Evolutionary conservation across 2,797 vertebrate species (phyloP).

Genomic region (Sebastolobus alascanus): DNA sequence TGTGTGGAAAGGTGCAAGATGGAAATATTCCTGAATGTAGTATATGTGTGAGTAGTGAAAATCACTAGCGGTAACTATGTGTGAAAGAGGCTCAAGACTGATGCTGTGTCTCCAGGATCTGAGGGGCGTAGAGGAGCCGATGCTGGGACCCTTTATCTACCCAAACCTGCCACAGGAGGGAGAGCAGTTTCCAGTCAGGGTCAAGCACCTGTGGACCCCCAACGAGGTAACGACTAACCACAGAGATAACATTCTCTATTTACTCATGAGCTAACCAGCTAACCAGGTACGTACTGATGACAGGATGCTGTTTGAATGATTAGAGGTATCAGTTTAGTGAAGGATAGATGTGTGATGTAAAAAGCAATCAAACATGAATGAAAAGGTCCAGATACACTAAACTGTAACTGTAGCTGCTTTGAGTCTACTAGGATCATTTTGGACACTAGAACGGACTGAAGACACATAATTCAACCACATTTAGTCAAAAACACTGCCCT

Average conservation of each 20-base stretch:
- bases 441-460: neutral
- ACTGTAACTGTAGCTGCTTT: neutral
- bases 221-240: slow-evolving; percentile 85
- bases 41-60: neutral
- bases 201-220: slow-evolving; percentile 92
- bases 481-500: too few species aligned
- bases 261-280: neutral
- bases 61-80: neutral
- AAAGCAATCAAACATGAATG: neutral
- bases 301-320: neutral
- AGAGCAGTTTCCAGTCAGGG: slow-evolving; percentile 83
- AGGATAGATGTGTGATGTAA: neutral
- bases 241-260: neutral
- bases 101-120: slow-evolving; percentile 70
- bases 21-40: too few species aligned
- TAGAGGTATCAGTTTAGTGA: too few species aligned
- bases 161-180: slow-evolving; percentile 82
- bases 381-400: neutral
- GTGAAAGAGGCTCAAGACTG: neutral
- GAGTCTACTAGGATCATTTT: neutral
- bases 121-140: slow-evolving; percentile 53
- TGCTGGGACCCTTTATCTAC: slow-evolving; percentile 75
- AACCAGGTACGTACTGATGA: neutral
- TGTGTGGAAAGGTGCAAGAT: too few species aligned
- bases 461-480: too few species aligned